Conservation (phyloP, 2,113 vertebrate species). For the Acrocephalus kingi region DNA sequence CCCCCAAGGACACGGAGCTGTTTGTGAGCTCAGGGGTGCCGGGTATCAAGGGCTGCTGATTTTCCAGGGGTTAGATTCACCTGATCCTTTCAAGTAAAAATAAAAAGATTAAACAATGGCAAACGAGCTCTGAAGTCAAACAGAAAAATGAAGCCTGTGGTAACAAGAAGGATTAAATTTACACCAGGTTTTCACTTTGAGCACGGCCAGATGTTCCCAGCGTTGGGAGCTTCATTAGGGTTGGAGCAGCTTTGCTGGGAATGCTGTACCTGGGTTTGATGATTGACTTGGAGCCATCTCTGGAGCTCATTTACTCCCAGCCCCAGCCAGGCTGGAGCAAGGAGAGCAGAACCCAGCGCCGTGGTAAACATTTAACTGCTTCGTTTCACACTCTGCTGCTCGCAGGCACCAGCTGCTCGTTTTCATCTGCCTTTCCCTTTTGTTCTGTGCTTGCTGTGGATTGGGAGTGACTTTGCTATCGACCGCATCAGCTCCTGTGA, state of each 20-base stretch:
- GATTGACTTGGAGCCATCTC: not conserved
- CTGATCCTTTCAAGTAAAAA: slow-evolving; percentile 41
- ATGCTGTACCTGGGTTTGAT: rapidly evolving
- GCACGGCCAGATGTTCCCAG: not conserved
- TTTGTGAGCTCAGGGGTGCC: not conserved
- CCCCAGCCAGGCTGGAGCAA: not conserved
- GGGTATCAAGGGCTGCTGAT: slow-evolving; percentile 23
- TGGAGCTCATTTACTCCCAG: not conserved
- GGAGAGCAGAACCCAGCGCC: not conserved
- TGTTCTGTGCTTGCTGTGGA: not conserved
- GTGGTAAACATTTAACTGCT: not conserved
- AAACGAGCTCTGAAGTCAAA: slow-evolving; percentile 18
- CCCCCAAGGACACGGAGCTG: slow-evolving; percentile 17
- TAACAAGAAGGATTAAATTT: not conserved
- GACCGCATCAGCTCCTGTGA: not conserved
- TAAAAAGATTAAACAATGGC: not conserved
- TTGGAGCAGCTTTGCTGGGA: not conserved
- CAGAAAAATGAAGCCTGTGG: not conserved
- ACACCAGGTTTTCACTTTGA: not conserved
- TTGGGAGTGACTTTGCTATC: not conserved
- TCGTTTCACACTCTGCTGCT: not conserved
- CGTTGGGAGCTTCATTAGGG: not conserved
- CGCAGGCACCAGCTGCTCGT: not conserved
- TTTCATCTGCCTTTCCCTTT: not conserved
- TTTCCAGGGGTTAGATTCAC: slow-evolving; percentile 9